Conservation (phyloP, 2,888 invertebrate species). For the Horisme vitalbata region DNA sequence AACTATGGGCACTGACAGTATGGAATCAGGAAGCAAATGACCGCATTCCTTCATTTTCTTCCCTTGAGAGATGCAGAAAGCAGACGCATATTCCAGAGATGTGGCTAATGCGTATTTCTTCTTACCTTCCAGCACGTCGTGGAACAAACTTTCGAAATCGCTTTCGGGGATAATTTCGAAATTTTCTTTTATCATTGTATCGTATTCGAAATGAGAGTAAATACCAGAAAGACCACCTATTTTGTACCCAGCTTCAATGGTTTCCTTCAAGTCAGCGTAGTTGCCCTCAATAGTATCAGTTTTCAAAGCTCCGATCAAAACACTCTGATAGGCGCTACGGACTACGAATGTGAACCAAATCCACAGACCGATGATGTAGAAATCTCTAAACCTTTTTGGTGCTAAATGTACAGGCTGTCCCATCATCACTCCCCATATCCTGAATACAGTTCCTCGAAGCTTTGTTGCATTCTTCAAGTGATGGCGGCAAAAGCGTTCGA, state of each 20-base stretch:
- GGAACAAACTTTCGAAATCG: constrained; percentile 54
- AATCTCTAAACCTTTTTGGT: constrained; percentile 61
- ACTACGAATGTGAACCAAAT: constrained; percentile 68
- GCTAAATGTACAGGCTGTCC: constrained; percentile 59
- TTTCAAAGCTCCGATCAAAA: constrained; percentile 63
- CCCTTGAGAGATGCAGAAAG: constrained; percentile 53
- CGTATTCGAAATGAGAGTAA: constrained; percentile 59
- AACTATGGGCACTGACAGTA: constrained; percentile 61
- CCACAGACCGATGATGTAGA: constrained; percentile 62
- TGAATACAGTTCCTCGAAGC: constrained; percentile 50
- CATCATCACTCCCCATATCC: constrained; percentile 61
- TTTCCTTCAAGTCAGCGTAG: constrained; percentile 55
- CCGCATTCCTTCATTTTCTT: constrained; percentile 62
- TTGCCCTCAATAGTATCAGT: constrained; percentile 55
- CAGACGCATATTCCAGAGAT: constrained; percentile 61
- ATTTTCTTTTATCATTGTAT: constrained; percentile 50
- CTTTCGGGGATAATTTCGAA: constrained; percentile 55
- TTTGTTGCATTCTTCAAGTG: constrained; percentile 53
- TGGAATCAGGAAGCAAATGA: constrained; percentile 58
- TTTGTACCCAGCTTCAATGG: constrained; percentile 50
- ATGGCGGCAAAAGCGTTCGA: constrained; percentile 48
- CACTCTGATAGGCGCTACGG: constrained; percentile 65
- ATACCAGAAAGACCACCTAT: constrained; percentile 62
- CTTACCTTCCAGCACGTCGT: constrained; percentile 50
- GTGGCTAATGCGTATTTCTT: constrained; percentile 59